Base-by-base conservation (phyloP, 2,113 vertebrate species). In the Epinephelus cyanopodus region DNA sequence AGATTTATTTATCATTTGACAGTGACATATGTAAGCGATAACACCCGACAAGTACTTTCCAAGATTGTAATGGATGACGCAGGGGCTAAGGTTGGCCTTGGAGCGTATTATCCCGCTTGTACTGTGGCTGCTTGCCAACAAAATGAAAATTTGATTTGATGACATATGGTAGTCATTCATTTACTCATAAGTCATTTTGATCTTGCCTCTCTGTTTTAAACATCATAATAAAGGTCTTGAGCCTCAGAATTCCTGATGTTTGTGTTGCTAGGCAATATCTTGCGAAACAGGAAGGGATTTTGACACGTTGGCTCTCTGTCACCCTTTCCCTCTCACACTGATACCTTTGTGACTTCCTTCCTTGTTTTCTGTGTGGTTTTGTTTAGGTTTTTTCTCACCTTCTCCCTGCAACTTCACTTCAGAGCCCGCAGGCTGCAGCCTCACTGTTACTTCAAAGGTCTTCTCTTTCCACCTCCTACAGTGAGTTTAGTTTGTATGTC, bases 161-260 rank as follows among this genome's bases (percentile, higher is more conserved):
- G 18, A 68, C 15, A 14, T 14, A n/a, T 29, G 1, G 12, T 2
- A 14, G 6, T 42, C 5, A 27, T 27, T 56, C 3, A 53, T 57
- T 45, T 57, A 23, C 13, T 25, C 29, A 53, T 53, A 37, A 52
- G 3, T 52, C 10, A 52, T 52, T 13, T 64, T 50, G 17, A 64
- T 64, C 33, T 21, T n/a, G 19, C 11, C 9, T 50, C 39, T 50
- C 12, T 37, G 1, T 74, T 53, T 48, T 25, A 17, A 72, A 62
- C 27, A 52, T 62, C 53, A 45, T n/a, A 48, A 73, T 61, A 33
- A n/a, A 60, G 57, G 29, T 61, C 42, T 27, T 58, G 6, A 63
- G 45, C 42, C 42, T 47, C 10, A 29, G 12, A 48, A 52, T 18
- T 25, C 56, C 12, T 5, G 0, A 18, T 58, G 15, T 0, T 42